Evolutionary conservation across 64 coral and sea anemone genomes (phyloP), one percentile per base, ranked within the genome.

Genomic region (Cladopsammia gracilis): DNA sequence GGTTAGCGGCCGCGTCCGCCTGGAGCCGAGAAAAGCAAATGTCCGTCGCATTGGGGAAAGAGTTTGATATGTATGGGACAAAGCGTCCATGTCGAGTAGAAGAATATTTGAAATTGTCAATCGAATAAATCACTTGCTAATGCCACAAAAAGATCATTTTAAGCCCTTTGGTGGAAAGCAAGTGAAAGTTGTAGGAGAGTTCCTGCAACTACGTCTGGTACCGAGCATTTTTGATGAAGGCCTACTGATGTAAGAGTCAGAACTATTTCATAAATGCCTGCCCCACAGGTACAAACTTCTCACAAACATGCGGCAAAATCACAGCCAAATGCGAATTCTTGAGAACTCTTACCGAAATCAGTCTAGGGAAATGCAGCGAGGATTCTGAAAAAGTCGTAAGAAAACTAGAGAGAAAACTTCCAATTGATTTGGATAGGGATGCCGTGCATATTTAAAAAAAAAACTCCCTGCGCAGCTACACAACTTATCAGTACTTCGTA

Each of bases 151-250:
- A 14, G 46, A 45, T 9, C 8, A 75, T 15, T 26, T 6, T 75
- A 75, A 24, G 26, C 89, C 89, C 43, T 91, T 91, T 60, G 71
- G 45, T 1, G 77, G 89, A 44, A 83, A 67, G 10, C 89, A 91
- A 81, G 22, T 91, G 10, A 62, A 70, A 50, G 19, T 91, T 1
- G 77, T 83, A 22, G 89, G 89, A n/a, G 64, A 83, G 71, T 91
- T 91, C 49, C 50, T 82, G 24, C 89, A 83, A 43, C 89, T 91
- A 1, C 46, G 78, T 23, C 89, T 76, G 58, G 89, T 91, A n/a
- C 89, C 89, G 20, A 91, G 71, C 51, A 8, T 3, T 5, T 82
- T 67, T 48, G 89, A 91, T 73, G 49, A 14, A 15, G 65, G 77
- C 10, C 25, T 65, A 25, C 66, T 86, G 25, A 51, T 86, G 83